Base-by-base conservation (phyloP, 2,888 invertebrate species). In the Catonia carolina region DNA sequence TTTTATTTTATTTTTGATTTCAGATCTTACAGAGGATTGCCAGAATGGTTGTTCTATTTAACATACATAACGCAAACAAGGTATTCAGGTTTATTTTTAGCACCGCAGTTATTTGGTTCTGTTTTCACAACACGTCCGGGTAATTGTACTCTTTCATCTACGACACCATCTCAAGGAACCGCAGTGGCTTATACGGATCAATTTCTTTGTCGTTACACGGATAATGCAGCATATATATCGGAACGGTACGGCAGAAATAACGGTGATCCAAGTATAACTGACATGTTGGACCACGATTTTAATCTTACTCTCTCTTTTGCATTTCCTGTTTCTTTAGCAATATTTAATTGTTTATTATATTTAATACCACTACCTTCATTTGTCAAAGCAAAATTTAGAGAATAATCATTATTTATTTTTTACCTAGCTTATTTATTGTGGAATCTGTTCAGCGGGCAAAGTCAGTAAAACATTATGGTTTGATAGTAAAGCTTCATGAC, bases 331-430 rank as follows among this genome's bases (percentile, higher is more conserved):
- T 89, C 89, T 1, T 79, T 91, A 64, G 84, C 88, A 61, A 78
- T 91, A 47, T 78, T 92, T 4, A 93, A 93, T 70, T 84, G 91
- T 70, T 80, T 94, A 60, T 74, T 93, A 53, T 94, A 93, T 72
- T 74, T 92, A 42, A 78, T 93, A 65, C 93, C 93, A 0, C 72
- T 93, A 65, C 92, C 93, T 0, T 82, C 85, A 31, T 89, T 85
- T 69, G 80, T 93, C 12, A 88, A 89, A 67, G 85, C 87, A 60
- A 94, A 94, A 74, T 94, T 93, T 74, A 81, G 90, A 68, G 88
- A 89, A 68, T 84, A 72, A 75, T 36, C 10, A n/a, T 10, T 41
- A 10, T 41, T 18, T 41, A 41, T 2, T 27, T 27, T 27, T n/a
- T n/a, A n/a, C n/a, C n/a, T n/a, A n/a, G n/a, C n/a, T n/a, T n/a